Conservation (phyloP, 1,140 invertebrate genomes). For the Schlechtendalia chinensis region DNA sequence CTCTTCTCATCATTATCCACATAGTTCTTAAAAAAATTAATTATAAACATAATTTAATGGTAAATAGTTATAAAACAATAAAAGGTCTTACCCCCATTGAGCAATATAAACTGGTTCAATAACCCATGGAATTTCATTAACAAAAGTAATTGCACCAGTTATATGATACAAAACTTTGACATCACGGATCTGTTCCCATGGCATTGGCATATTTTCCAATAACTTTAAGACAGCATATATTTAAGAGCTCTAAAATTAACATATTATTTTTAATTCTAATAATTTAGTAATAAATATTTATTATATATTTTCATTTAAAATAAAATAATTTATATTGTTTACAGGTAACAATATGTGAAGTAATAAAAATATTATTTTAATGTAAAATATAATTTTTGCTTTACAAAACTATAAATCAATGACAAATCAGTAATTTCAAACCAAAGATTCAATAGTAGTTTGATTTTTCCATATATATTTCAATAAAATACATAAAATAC, state of each 20-base stretch:
- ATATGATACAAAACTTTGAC: constrained; percentile 97
- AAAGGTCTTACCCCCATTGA: constrained; percentile 85
- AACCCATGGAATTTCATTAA: constrained; percentile 99
- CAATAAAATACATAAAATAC: too few species aligned
- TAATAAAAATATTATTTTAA: too few species aligned
- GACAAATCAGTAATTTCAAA: too few species aligned
- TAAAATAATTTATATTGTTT: too few species aligned
- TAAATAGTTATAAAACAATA: background rate
- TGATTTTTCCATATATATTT: constrained; percentile 62
- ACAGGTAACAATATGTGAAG: too few species aligned
- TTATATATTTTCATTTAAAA: too few species aligned
- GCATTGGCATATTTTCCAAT: constrained; percentile 99
- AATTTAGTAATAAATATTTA: constrained; percentile 30
- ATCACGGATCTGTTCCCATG: constrained; percentile 99
- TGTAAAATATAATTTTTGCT: too few species aligned
- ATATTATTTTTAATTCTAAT: constrained; percentile 42
- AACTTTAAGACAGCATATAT: constrained; percentile 99
- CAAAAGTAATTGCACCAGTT: constrained; percentile 99
- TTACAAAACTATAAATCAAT: too few species aligned
- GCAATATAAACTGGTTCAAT: constrained; percentile 99
- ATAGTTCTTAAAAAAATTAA: constrained; percentile 72
- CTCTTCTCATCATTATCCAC: constrained; percentile 99
- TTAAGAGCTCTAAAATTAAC: constrained; percentile 77
- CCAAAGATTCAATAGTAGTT: too few species aligned
- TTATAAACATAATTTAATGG: background rate